Base-by-base conservation (phyloP, 2,113 vertebrate genomes). In the Nothoprocta pentlandii region DNA sequence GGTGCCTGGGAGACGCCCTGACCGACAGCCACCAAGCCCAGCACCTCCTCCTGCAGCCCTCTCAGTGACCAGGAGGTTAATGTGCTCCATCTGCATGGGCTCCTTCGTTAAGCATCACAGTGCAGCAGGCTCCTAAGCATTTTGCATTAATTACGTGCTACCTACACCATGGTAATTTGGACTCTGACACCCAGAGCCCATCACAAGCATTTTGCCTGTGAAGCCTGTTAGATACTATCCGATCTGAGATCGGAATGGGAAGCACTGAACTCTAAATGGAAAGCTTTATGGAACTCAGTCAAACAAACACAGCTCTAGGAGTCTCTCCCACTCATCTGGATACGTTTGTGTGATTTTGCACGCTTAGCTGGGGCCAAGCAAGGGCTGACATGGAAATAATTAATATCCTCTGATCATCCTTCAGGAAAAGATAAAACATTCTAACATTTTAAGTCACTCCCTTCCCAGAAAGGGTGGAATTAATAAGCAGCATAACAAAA, bases 401-500 rank as follows among this genome's bases (percentile, higher is more conserved):
- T 21, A 74, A 32, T 54, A 73, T 53, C 7, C 64, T 32, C 22
- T 54, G 14, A 36, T 34, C 42, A 74, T 46, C 46, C 66, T 10
- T 69, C 41, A 66, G 78, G 39, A 79, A 74, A 80, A 74, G 19
- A 66, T 87, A 25, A 87, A 7, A 39, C 10, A 41, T 59, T 32
- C 71, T 66, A 69, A 53, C 36, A 19, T n/a, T 16, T 32, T 74
- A 63, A 54, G 39, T 54, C 17, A 49, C 47, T 61, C 16, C 63
- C 68, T 53, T 92, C 41, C 62, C 36, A 20, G 21, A 32, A 90
- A 87, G 56, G 2, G 2, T 42, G 59, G 79, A 71, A 79, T 44
- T 28, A 61, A 59, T 61, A 54, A 71, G 44, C 32, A 91, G 58
- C 80, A 80, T 93, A 93, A 79, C 74, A 81, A 77, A 81, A 89